A percentile compares a stretch with the other conserved stretches of the same genome.
Evolutionary conservation across 2,888 invertebrate genomes (phyloP).

Genomic region (Chrysina gloriosa): DNA sequence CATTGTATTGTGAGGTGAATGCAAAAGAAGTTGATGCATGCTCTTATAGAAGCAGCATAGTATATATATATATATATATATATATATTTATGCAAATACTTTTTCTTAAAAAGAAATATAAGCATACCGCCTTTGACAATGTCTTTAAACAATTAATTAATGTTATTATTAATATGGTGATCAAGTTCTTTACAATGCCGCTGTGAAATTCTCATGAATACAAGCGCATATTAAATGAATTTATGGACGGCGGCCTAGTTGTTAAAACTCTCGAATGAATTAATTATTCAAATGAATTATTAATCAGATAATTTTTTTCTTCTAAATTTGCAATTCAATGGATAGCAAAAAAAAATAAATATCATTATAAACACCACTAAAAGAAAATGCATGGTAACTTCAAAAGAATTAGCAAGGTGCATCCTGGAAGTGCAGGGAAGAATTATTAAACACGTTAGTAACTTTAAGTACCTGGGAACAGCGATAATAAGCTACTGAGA

Average conservation of each 20-base stretch:
- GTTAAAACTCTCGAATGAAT: not conserved
- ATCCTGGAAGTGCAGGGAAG: no score
- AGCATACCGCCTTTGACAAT: constrained; percentile 12
- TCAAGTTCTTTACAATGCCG: constrained; percentile 10
- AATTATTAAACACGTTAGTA: no score
- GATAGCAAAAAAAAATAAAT: no score
- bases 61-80: no score
- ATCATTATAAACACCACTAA: no score
- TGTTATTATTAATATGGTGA: not conserved
- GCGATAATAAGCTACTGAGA: no score
- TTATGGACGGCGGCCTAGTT: not conserved
- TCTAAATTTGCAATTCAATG: not conserved
- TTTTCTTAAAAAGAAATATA: not conserved
- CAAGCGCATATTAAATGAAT: not conserved
- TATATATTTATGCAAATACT: not conserved
- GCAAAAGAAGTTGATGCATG: constrained; percentile 8
- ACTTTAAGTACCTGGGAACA: no score
- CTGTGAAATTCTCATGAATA: not conserved
- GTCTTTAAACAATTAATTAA: no score
- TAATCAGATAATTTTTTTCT: not conserved
- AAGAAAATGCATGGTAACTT: no score
- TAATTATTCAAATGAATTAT: constrained; percentile 4
- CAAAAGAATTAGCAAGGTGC: no score
- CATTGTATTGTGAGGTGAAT: not conserved
- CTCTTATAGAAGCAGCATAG: not conserved